These are phyloP conservation scores for Triplophysa dalaica DNA, from an alignment of 2,113 vertebrate species.

Conservation along the genomic window DNA sequence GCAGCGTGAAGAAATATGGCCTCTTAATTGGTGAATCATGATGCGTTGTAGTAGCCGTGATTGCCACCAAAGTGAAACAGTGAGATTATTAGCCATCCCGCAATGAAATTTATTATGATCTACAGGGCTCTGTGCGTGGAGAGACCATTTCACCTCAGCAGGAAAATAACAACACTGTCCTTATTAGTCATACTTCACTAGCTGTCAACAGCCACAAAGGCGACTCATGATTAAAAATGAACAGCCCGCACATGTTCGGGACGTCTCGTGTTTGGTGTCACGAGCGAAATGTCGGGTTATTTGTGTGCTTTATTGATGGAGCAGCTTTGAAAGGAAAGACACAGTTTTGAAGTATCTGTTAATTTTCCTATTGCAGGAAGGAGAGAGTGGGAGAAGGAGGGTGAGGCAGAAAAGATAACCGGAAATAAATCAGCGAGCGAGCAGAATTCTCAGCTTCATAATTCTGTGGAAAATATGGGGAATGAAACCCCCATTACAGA, in stretches of 20 bases:
- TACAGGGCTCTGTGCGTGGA: constrained; percentile 61
- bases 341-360: constrained; percentile 50
- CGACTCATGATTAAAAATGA: constrained; percentile 74
- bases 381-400: constrained; percentile 45
- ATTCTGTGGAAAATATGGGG: constrained; percentile 58
- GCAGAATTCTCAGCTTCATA: constrained; percentile 54
- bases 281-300: constrained; percentile 53
- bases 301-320: constrained; percentile 59
- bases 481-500: constrained; percentile 73
- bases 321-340: constrained; percentile 46
- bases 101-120: constrained; percentile 61
- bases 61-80: constrained; percentile 75
- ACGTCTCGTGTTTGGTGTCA: constrained; percentile 53
- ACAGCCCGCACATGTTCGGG: constrained; percentile 59
- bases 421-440: constrained; percentile 53
- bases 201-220: constrained; percentile 77
- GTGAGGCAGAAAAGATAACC: constrained; percentile 38
- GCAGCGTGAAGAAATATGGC: constrained; percentile 75
- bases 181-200: constrained; percentile 77
- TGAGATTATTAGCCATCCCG: constrained; percentile 69
- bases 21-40: constrained; percentile 81
- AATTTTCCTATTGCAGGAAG: constrained; percentile 45
- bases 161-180: constrained; percentile 70
- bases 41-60: constrained; percentile 73
- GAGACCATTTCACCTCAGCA: constrained; percentile 71